A percentile compares a stretch with the other conserved stretches of the same genome.
phyloP scores from a whole-genome alignment of 2,888 invertebrate genomes.

The Elysia crispata region DNA sequence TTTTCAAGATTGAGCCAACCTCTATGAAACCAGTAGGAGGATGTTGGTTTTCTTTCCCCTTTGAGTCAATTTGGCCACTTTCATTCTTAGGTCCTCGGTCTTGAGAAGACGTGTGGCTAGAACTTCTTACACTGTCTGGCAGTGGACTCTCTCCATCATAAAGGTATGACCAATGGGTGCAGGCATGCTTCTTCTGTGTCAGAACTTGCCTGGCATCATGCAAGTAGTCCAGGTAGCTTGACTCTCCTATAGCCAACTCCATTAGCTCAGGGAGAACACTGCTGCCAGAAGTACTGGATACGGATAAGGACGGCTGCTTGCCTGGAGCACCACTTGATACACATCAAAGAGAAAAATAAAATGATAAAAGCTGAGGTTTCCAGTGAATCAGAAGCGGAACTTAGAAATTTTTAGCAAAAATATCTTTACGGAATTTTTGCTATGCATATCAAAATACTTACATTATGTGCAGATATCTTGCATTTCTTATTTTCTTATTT shows the following conservation, averaged over 20 bases:
- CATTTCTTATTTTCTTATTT: too few relatives aligned
- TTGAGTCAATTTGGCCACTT: not conserved
- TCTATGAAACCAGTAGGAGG: constrained; percentile 36
- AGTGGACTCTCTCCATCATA: constrained; percentile 84
- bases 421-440: too few relatives aligned
- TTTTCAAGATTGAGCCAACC: constrained; percentile 40
- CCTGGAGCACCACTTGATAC: too few relatives aligned
- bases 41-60: not conserved
- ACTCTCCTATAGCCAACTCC: constrained; percentile 17
- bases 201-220: constrained; percentile 90
- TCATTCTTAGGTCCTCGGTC: not conserved
- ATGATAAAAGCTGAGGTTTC: too few relatives aligned
- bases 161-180: constrained; percentile 86
- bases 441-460: too few relatives aligned
- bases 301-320: too few relatives aligned
- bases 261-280: not conserved
- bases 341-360: too few relatives aligned
- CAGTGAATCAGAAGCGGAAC: too few relatives aligned
- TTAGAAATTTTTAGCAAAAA: too few relatives aligned
- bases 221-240: constrained; percentile 82
- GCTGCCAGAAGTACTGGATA: constrained; percentile 9
- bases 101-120: not conserved
- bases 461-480: too few relatives aligned
- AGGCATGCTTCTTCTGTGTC: constrained; percentile 85
- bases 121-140: constrained; percentile 54